Conservation (phyloP, 2,888 invertebrate species). For the Mesoligia furuncula region DNA sequence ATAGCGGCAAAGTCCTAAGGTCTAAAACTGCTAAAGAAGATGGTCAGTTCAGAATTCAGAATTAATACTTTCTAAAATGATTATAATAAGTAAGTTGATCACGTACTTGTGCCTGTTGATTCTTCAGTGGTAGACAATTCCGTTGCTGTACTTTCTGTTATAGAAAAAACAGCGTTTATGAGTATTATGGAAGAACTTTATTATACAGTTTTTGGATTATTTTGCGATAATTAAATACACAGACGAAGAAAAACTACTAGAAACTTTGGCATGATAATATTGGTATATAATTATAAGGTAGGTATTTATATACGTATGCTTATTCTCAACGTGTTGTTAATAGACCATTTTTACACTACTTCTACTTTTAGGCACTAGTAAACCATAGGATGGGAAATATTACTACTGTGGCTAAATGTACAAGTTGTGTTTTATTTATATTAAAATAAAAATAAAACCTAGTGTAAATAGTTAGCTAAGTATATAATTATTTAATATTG, state of each 20-base stretch:
- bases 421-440: not conserved
- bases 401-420: not conserved
- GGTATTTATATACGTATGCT: too few relatives aligned
- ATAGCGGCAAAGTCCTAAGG: not conserved
- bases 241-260: not conserved
- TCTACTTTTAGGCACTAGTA: not conserved
- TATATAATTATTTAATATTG: not conserved
- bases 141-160: constrained; percentile 33
- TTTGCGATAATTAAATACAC: not conserved
- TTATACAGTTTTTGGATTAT: not conserved
- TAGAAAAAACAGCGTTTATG: constrained; percentile 23
- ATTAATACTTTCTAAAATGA: too few relatives aligned
- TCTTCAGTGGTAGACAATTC: constrained; percentile 51
- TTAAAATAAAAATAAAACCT: not conserved
- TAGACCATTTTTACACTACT: not conserved
- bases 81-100: not conserved
- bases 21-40: not conserved
- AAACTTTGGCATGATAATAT: not conserved
- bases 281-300: too few relatives aligned
- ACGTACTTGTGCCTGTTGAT: constrained; percentile 47
- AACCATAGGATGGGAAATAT: not conserved
- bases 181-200: not conserved
- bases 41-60: not conserved
- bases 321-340: not conserved
- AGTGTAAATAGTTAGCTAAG: not conserved